phyloP scores from a whole-genome alignment of 2,888 invertebrate genomes.

The Nebria brevicollis region DNA sequence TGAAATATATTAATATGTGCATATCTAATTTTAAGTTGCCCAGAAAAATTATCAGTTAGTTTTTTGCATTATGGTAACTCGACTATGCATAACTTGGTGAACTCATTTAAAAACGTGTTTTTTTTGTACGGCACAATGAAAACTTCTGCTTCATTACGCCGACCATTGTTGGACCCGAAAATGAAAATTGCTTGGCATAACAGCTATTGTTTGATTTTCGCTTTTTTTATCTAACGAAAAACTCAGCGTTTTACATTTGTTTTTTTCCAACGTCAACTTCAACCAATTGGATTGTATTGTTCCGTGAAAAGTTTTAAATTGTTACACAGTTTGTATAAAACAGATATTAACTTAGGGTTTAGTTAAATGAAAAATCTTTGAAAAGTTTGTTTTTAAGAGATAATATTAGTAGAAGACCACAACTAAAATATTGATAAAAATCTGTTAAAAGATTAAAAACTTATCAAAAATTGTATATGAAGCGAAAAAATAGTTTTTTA shows the following conservation, averaged over 20 bases:
- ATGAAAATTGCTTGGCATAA: constrained; percentile 23
- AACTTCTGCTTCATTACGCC: constrained; percentile 24
- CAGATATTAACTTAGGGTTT: not conserved
- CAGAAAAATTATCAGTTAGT: not conserved
- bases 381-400: not conserved
- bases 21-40: no score
- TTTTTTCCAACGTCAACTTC: not conserved
- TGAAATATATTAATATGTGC: no score
- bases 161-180: constrained; percentile 31
- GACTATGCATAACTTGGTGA: not conserved
- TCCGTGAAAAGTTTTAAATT: not conserved
- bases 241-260: not conserved
- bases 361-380: not conserved
- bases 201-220: constrained; percentile 30
- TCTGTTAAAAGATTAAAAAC: no score
- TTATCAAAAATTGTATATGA: no score
- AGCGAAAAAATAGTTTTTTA: no score
- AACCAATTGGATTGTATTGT: not conserved
- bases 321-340: not conserved
- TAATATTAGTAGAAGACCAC: not conserved
- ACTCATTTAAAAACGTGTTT: constrained; percentile 22
- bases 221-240: not conserved
- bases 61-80: not conserved
- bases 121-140: constrained; percentile 24
- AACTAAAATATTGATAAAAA: no score